These are phyloP conservation scores for Lepus timidus DNA, from an alignment of 2,113 vertebrate species.

Conservation along the genomic window DNA sequence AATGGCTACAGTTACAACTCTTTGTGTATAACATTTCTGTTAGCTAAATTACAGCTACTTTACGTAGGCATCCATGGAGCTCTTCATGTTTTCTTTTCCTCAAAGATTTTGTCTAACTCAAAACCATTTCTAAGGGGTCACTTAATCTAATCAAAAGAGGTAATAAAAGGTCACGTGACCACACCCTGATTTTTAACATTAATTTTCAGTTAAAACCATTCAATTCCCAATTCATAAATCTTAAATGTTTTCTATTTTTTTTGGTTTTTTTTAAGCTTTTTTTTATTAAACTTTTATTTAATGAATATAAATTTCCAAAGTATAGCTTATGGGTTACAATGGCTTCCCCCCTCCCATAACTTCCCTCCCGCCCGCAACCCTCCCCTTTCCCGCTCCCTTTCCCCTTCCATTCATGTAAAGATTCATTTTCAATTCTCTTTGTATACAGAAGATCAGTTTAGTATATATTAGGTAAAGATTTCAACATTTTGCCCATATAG, in stretches of 20 bases:
- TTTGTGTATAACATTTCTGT: neutral
- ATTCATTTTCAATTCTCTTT: no score
- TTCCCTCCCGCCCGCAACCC: no score
- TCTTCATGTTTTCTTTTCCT: neutral
- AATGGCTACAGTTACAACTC: neutral
- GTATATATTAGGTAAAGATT: no score
- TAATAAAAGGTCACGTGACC: neutral
- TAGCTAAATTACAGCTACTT: neutral
- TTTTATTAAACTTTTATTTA: no score
- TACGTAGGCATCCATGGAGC: neutral
- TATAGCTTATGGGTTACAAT: no score
- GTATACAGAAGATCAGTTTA: no score
- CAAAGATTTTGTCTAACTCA: neutral
- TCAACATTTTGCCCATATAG: no score
- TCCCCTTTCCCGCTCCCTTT: no score
- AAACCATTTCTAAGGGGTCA: neutral
- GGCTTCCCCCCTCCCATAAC: no score
- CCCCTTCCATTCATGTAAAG: no score
- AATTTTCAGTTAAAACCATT: neutral
- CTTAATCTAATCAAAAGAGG: neutral
- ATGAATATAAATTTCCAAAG: no score
- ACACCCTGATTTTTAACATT: neutral
- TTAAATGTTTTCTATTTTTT: neutral
- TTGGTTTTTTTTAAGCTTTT: neutral
- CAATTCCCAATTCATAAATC: neutral